Evolutionary conservation across 23 tunicate genomes (phyloP), one percentile per base, ranked within the genome.

Genomic region (Ascidia mentula): DNA sequence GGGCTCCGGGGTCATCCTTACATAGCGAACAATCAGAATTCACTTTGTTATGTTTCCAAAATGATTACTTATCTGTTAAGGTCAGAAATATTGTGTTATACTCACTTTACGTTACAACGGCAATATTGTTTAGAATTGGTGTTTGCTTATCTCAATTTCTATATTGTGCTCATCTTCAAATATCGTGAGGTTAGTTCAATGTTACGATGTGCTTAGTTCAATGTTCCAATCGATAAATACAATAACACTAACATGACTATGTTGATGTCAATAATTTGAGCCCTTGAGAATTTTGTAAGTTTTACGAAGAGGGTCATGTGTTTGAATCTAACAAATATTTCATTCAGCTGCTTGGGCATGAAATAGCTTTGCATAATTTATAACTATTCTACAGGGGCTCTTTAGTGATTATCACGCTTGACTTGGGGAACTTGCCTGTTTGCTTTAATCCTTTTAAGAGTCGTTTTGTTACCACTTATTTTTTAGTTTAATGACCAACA

Each of bases 321-420:
- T 53, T 53, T 53, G 24, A 53, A 53, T 53, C 24, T 28, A 6
- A 3, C 65, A 53, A 53, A 53, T 53, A 53, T 53, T 53, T 53
- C 65, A 53, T 9, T 53, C 13, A 28, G 65, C 13, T 53, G 4
- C 12, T 53, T 53, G 65, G 28, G 65, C 1, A 20, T 53, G 13
- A 3, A 53, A 53, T 28, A 5, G 65, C 4, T 53, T 20, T 53
- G 65, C 65, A 53, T 53, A 53, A 53, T 53, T 53, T 53, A 53
- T 53, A 53, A 26, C 28, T 9, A 53, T 53, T 53, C 65, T 53
- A 53, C 65, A 20, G 65, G 65, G 65, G 13, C 65, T 53, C 65
- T 53, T 53, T 53, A 53, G 65, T 53, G 65, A 53, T 53, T 53
- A 53, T 53, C 65, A 53, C 24, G 65, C 65, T 53, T 53, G 65